These are phyloP conservation scores for Strigamia transsilvanica DNA, from an alignment of 2,888 invertebrate genomes.

Conservation along the genomic window DNA sequence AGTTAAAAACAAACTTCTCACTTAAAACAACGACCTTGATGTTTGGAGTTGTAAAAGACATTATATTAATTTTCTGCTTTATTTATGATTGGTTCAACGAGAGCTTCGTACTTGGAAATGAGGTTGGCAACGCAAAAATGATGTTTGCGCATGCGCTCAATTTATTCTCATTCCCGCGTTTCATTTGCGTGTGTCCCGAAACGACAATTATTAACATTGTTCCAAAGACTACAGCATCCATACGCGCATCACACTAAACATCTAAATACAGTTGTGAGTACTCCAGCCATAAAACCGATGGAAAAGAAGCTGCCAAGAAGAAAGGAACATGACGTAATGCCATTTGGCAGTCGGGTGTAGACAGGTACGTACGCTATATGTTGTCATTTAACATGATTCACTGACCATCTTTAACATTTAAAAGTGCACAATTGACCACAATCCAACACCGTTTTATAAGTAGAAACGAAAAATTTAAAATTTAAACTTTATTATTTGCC, in stretches of 20 bases:
- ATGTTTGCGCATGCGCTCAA: conserved; percentile 33
- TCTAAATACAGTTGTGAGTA: background rate
- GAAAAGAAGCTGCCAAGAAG: background rate
- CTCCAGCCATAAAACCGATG: background rate
- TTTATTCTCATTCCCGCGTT: background rate
- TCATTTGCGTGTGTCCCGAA: background rate
- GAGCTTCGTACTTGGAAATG: background rate
- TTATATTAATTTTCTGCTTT: no score
- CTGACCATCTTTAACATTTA: background rate
- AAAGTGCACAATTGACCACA: background rate
- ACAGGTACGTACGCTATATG: conserved; percentile 18
- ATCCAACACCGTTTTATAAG: background rate
- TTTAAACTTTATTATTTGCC: background rate
- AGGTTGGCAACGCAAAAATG: conserved; percentile 30
- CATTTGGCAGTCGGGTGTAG: conserved; percentile 6
- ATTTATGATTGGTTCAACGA: no score
- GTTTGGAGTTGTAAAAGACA: no score
- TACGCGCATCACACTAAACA: background rate
- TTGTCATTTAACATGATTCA: background rate
- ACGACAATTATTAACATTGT: background rate
- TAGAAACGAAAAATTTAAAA: background rate
- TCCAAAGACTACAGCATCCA: background rate
- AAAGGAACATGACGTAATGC: conserved; percentile 40
- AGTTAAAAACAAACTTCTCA: no score
- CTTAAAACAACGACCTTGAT: no score